These are phyloP conservation scores for Telenomus remus DNA, from an alignment of 1,140 invertebrate genomes.

Conservation along the genomic window DNA sequence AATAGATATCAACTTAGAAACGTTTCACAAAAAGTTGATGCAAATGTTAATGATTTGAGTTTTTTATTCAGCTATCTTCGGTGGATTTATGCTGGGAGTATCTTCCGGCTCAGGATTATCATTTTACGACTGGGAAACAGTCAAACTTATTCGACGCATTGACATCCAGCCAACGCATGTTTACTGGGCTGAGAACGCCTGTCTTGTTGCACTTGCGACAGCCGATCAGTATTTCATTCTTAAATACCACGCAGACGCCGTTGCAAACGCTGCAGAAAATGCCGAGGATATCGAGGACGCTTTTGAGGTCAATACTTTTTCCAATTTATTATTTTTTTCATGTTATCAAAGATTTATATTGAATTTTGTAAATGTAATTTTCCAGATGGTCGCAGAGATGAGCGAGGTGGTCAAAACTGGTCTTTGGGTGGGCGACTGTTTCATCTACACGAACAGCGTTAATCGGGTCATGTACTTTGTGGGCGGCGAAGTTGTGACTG, in stretches of 20 bases:
- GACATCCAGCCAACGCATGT: slow-evolving; percentile 96
- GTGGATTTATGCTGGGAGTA: slow-evolving; percentile 95
- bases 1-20: neutral
- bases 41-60: too few species aligned
- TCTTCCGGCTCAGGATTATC: slow-evolving; percentile 93
- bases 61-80: slow-evolving; percentile 88
- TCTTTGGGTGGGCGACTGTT: slow-evolving; percentile 99
- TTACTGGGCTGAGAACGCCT: slow-evolving; percentile 98
- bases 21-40: too few species aligned
- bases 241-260: slow-evolving; percentile 87
- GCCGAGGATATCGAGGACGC: slow-evolving; percentile 97
- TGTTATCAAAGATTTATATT: neutral
- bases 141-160: slow-evolving; percentile 94
- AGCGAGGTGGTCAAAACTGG: slow-evolving; percentile 96
- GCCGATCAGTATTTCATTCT: slow-evolving; percentile 98
- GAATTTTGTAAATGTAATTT: neutral
- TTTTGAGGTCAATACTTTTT: slow-evolving; percentile 92
- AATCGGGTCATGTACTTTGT: slow-evolving; percentile 99
- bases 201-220: slow-evolving; percentile 94
- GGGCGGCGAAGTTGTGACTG: slow-evolving; percentile 98
- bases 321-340: neutral
- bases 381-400: slow-evolving; percentile 88
- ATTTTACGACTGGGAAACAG: slow-evolving; percentile 98
- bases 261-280: slow-evolving; percentile 84
- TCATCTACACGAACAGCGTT: slow-evolving; percentile 98